Evolutionary conservation across 2,113 vertebrate species (phyloP), one percentile per base, ranked within the genome.

Genomic region (Rostratula benghalensis): DNA sequence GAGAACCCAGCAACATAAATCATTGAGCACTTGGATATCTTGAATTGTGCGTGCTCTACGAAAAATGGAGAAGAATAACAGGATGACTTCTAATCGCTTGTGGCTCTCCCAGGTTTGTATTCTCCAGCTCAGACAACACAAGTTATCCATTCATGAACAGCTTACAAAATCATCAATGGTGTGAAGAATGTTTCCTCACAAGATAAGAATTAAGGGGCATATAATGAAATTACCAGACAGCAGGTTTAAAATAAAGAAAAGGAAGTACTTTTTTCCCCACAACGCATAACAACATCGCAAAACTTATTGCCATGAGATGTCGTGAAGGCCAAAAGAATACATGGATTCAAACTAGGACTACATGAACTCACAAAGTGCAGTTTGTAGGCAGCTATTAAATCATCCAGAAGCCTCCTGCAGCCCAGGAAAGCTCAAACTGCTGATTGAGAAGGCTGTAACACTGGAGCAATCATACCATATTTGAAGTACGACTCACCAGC

Each of bases 221-320:
- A 48, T 43, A 89, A 90, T 59, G 63, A 80, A 92, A 86, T 81
- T 70, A 78, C 15, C 60, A 92, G 83, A 63, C 25, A 39, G 31
- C 63, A 67, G 39, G 60, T 75, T 91, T 84, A 83, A 94, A 92
- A 92, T 57, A 88, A 94, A 83, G 31, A 83, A 43, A 83, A 95
- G 63, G 31, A 93, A 97, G 76, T n/a, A 43, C n/a, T 78, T 86
- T 53, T 53, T 83, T 50, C 50, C 54, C 89, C 39, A 81, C 54
- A 63, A 37, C 3, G 45, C 7, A 2, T 60, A 70, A 94, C 35
- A 51, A 51, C 92, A 59, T 39, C 64, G 51, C 56, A 63, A 84
- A 89, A 90, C 9, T 51, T 73, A 83, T 3, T 94, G 51, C 18
- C 60, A 39, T 16, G 27, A 16, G 28, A 59, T 37, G 23, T 31